Base-by-base conservation (phyloP, 2,113 vertebrate species). In the Rhinoderma darwinii region DNA sequence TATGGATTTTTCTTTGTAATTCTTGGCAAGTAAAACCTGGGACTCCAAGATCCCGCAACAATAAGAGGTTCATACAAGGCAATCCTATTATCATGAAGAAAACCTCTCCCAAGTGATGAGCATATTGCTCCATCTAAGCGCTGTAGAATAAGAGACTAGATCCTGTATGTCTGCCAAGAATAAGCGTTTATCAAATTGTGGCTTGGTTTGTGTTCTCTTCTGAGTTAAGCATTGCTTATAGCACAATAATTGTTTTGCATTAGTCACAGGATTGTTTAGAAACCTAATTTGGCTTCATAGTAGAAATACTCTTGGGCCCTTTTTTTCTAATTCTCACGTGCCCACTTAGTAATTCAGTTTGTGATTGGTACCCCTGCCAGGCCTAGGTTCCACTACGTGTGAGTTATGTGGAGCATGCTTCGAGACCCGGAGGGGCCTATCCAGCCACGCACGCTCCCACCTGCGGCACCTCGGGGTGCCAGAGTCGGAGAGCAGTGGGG, bases 361-460 rank as follows among this genome's bases (percentile, higher is more conserved):
- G 66, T 81, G 76, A 73, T 86, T 81, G 84, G 61, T 80, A 79
- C 84, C 61, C 86, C 84, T 88, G 92, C 70, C 83, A 95, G 96
- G 91, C 83, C 93, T 92, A 89, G 93, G 91, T 92, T 91, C 96
- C 80, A 93, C 96, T 63, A 97, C 96, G 88, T 99, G 97, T 9
- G 95, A 96, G 90, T 94, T 98, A 54, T 98, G 97, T 27, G 95
- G 95, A 18, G 94, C 96, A 91, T 94, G 94, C 88, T 98, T 98
- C 63, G 96, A 97, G 89, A 98, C 96, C 10, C 92, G 95, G 77
- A 96, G 97, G 18, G 97, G 96, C 3, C 91, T 98, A 0, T 97
- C 97, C 56, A 97, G 95, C 93, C 98, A 98, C 17, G 96, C 97
- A 0, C 96, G 97, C 63, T 98, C 96, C 39, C 97, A 99, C 92